A percentile compares a stretch with the other conserved stretches of the same genome.
Conservation (phyloP, 2,888 invertebrate genomes). For the Drosophila lutescens region DNA sequence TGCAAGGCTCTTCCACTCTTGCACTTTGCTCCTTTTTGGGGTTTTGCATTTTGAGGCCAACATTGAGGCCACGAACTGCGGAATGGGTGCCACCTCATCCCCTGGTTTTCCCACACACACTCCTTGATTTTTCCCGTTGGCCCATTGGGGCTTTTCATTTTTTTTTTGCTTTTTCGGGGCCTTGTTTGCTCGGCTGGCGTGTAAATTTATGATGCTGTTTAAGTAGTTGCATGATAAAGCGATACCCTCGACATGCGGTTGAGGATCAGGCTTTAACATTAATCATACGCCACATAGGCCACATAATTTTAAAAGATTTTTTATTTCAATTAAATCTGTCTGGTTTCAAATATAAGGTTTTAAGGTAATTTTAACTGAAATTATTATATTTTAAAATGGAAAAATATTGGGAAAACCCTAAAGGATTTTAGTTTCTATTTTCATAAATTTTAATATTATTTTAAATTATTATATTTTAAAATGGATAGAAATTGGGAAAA, state of each 20-base stretch:
- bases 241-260: constrained; percentile 17
- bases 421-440: too few species aligned
- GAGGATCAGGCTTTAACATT: too few species aligned
- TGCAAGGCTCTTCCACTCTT: constrained; percentile 26
- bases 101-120: constrained; percentile 1
- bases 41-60: constrained; percentile 82
- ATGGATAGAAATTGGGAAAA: too few species aligned
- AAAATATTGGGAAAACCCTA: too few species aligned
- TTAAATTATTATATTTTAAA: too few species aligned
- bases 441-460: too few species aligned
- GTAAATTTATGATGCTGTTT: constrained; percentile 74
- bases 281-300: too few species aligned
- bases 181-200: constrained; percentile 63
- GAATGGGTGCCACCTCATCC: constrained; percentile 32
- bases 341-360: too few species aligned
- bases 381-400: too few species aligned
- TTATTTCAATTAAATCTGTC: too few species aligned
- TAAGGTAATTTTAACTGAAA: too few species aligned
- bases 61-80: constrained; percentile 79
- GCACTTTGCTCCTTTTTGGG: constrained; percentile 75
- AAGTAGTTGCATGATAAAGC: constrained; percentile 59
- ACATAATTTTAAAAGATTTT: too few species aligned
- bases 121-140: neutral
- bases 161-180: constrained; percentile 48
- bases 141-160: constrained; percentile 19